Percentiles rank a stretch among this genome's conserved stretches.
These are phyloP conservation scores for Rhyacophila evoluta DNA, from an alignment of 2,888 invertebrate species.

Conservation along the genomic window DNA sequence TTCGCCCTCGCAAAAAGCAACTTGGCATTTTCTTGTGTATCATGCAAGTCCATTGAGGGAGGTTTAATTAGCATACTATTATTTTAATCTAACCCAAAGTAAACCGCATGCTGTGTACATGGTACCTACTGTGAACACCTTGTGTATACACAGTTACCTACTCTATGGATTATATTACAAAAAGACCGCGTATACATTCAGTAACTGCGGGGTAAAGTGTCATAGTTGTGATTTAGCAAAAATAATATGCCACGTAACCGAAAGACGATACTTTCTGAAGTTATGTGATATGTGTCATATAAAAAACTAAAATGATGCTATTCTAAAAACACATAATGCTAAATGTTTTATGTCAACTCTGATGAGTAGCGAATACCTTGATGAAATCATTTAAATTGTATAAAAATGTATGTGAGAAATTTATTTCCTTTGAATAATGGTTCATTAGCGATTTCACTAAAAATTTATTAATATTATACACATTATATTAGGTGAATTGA, in stretches of 20 bases:
- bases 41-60: slow-evolving; percentile 24
- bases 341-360: no score
- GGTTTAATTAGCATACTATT: slow-evolving; percentile 19
- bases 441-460: no score
- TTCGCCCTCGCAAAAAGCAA: slow-evolving; percentile 10
- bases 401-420: no score
- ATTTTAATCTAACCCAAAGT: slow-evolving; percentile 22
- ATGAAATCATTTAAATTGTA: no score
- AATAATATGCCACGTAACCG: neutral
- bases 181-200: neutral
- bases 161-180: neutral
- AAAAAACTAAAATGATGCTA: no score
- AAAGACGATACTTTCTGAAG: neutral
- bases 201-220: neutral
- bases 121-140: neutral
- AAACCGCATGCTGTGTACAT: slow-evolving; percentile 8
- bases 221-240: slow-evolving; percentile 2
- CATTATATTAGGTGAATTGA: no score
- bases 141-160: slow-evolving; percentile 8
- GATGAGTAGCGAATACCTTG: no score
- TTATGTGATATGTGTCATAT: no score
- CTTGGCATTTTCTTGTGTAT: slow-evolving; percentile 15
- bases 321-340: no score
- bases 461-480: no score
- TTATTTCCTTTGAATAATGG: no score